Evolutionary conservation across 2,888 invertebrate genomes (phyloP).

Genomic region (Hartigia nigra): DNA sequence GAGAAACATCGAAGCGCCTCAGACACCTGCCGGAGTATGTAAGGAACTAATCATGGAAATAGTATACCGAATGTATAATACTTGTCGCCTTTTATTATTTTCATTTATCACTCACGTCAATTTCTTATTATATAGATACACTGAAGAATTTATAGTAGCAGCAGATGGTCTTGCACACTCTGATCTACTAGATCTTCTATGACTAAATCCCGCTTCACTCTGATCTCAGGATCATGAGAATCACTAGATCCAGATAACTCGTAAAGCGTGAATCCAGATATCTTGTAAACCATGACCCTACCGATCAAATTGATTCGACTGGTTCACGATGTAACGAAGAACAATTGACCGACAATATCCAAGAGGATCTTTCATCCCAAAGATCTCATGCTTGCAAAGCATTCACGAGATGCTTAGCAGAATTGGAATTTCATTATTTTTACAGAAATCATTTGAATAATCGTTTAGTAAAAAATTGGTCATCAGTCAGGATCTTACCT

Average conservation of each 20-base stretch:
- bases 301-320: conserved; percentile 45
- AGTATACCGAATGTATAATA: background rate
- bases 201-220: background rate
- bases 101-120: background rate
- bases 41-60: background rate
- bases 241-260: conserved; percentile 10
- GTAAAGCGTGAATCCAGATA: conserved; percentile 21
- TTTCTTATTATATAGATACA: background rate
- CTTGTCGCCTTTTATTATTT: background rate
- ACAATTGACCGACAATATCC: conserved; percentile 48
- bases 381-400: conserved; percentile 4
- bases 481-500: background rate
- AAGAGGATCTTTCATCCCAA: background rate
- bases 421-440: background rate
- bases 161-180: background rate
- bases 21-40: background rate
- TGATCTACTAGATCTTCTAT: background rate
- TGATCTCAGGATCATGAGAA: conserved; percentile 41
- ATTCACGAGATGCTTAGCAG: background rate
- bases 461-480: background rate
- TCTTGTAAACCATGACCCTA: conserved; percentile 24
- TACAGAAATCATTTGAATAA: background rate
- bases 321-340: conserved; percentile 49
- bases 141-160: background rate
- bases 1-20: background rate